Evolutionary conservation across 2,113 vertebrate species (phyloP).

Genomic region (Recurvirostra avosetta): DNA sequence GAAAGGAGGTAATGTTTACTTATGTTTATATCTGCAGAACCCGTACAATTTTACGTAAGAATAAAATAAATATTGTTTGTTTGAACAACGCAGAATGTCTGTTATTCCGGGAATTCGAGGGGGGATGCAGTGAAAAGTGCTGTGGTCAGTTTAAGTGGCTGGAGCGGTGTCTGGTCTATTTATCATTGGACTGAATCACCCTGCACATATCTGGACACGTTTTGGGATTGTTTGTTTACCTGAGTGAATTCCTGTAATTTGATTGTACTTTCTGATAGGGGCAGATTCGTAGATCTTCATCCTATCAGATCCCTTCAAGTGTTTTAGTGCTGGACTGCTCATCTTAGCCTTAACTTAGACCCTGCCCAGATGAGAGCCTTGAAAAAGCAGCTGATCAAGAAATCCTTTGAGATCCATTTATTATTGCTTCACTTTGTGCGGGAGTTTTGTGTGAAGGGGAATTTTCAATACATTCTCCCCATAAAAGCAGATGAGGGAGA

Average conservation of each 20-base stretch:
- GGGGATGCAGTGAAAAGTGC: not conserved
- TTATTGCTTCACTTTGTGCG: not conserved
- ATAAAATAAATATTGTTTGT: conserved; percentile 53
- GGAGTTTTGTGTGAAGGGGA: not conserved
- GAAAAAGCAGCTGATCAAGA: not conserved
- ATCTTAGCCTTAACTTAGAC: not conserved
- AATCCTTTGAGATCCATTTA: not conserved
- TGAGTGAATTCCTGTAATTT: conserved; percentile 43
- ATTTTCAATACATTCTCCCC: not conserved
- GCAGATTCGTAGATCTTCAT: not conserved
- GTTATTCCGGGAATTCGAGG: not conserved
- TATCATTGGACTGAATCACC: not conserved
- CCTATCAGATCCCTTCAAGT: not conserved
- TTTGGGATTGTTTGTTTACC: conserved; percentile 38
- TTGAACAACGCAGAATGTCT: conserved; percentile 23
- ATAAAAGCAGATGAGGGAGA: conserved; percentile 3
- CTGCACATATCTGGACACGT: not conserved
- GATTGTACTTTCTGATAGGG: conserved; percentile 31
- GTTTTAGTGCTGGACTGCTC: not conserved
- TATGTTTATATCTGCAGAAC: conserved; percentile 18
- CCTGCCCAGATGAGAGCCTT: not conserved
- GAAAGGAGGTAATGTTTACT: conserved; percentile 39
- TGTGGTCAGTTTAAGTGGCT: conserved; percentile 47
- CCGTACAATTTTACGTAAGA: conserved; percentile 32
- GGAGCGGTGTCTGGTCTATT: not conserved